A percentile compares a stretch with the other conserved stretches of the same genome.
Conservation (phyloP, 2,113 vertebrate species). For the Phasianus colchicus region DNA sequence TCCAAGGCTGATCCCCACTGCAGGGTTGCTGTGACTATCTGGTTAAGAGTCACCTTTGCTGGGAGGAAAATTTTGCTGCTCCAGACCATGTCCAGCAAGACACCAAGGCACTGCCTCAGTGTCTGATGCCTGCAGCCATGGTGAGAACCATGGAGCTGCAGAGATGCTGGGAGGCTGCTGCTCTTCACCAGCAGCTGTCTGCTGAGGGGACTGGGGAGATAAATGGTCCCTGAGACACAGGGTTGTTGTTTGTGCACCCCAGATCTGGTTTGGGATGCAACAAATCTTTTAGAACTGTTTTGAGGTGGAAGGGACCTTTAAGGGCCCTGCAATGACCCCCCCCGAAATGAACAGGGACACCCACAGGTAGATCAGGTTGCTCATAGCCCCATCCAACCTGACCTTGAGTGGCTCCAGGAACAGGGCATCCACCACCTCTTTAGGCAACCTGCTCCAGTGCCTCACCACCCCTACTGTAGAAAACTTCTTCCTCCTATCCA, state of each 20-base stretch:
- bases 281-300: neutral
- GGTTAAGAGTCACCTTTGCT: neutral
- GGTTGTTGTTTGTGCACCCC: neutral
- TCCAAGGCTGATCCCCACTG: too few species aligned
- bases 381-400: too few species aligned
- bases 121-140: slow-evolving; percentile 72
- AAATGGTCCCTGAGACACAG: slow-evolving; percentile 75
- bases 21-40: neutral
- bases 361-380: too few species aligned
- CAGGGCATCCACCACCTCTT: too few species aligned
- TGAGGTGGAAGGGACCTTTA: too few species aligned
- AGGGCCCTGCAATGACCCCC: too few species aligned
- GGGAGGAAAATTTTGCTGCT: neutral
- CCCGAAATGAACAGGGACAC: too few species aligned
- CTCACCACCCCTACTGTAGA: too few species aligned
- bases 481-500: too few species aligned
- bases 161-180: slow-evolving; percentile 74
- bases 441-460: too few species aligned
- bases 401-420: too few species aligned
- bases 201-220: slow-evolving; percentile 61
- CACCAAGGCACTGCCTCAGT: neutral
- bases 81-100: slow-evolving; percentile 8
- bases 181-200: slow-evolving; percentile 74
- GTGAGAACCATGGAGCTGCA: slow-evolving; percentile 79
- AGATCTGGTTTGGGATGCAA: neutral